Evolutionary conservation across 2,113 vertebrate genomes (phyloP).

Genomic region (Sceloporus undulatus): DNA sequence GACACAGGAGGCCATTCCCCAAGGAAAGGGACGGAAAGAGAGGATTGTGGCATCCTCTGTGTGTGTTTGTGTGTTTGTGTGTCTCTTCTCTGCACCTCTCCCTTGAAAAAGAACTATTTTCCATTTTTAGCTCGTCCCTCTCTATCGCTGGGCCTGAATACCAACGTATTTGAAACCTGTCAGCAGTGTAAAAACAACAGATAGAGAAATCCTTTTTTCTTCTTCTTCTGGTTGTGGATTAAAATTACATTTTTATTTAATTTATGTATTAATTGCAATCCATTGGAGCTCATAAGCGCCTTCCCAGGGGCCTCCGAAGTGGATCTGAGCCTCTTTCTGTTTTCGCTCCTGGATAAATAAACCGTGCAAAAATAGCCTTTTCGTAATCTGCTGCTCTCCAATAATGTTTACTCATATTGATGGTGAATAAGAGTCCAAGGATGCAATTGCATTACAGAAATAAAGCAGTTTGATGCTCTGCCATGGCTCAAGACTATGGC

Average conservation of each 20-base stretch:
- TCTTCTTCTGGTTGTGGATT: no score
- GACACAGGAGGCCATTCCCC: background rate
- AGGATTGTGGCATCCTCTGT: background rate
- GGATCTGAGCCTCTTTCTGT: no score
- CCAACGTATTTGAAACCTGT: background rate
- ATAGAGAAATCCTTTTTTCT: background rate
- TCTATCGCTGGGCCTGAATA: background rate
- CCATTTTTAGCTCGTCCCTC: background rate
- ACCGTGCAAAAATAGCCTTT: background rate
- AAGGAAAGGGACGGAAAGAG: background rate
- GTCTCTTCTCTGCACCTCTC: background rate
- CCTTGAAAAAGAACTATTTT: no score
- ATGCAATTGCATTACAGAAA: no score
- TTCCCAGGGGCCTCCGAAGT: background rate
- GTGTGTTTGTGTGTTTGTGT: no score
- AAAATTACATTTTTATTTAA: no score
- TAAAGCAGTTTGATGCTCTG: no score
- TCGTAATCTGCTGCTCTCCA: background rate
- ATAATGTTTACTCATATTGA: no score
- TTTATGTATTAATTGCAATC: background rate
- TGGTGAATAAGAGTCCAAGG: no score
- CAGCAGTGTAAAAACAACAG: background rate
- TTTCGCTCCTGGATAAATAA: background rate
- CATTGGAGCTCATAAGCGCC: no score
- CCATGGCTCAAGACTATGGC: no score